Percentiles rank a stretch among this genome's conserved stretches.
Conservation (phyloP, 2,113 vertebrate genomes). For the Oreochromis tanganicae region DNA sequence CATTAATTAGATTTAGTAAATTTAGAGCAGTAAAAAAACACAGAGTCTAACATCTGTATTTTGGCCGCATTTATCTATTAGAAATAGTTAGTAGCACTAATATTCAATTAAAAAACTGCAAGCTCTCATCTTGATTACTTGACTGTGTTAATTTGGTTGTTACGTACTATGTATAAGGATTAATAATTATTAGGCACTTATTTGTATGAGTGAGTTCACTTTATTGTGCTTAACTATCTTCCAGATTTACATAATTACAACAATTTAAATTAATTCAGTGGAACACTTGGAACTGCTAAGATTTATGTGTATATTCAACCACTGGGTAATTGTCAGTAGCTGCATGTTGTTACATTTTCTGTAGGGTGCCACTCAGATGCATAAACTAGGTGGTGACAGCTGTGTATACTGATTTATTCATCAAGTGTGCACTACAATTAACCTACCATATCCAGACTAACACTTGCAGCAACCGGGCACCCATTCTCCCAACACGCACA, state of each 20-base stretch:
- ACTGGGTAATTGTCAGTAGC: not conserved
- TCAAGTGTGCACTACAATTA: constrained; percentile 41
- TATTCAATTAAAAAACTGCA: not conserved
- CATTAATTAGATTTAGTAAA: not conserved
- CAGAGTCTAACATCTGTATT: not conserved
- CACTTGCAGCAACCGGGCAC: not conserved
- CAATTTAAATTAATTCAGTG: not conserved
- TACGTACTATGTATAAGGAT: not conserved
- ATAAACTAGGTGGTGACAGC: constrained; percentile 20
- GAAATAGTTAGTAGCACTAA: not conserved
- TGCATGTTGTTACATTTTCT: constrained; percentile 12
- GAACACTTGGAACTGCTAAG: not conserved
- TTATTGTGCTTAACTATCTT: not conserved
- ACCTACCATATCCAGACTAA: constrained; percentile 15
- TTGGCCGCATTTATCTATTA: not conserved
- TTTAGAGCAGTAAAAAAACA: not conserved
- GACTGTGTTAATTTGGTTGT: not conserved
- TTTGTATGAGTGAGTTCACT: not conserved
- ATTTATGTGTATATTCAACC: not conserved
- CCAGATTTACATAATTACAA: not conserved
- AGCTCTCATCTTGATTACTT: not conserved
- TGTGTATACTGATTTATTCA: constrained; percentile 36
- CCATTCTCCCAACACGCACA: not conserved
- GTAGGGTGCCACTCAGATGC: constrained; percentile 3
- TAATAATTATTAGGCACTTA: not conserved